Conservation (phyloP, 2,113 vertebrate genomes). For the Ivindomyrus marchei region DNA sequence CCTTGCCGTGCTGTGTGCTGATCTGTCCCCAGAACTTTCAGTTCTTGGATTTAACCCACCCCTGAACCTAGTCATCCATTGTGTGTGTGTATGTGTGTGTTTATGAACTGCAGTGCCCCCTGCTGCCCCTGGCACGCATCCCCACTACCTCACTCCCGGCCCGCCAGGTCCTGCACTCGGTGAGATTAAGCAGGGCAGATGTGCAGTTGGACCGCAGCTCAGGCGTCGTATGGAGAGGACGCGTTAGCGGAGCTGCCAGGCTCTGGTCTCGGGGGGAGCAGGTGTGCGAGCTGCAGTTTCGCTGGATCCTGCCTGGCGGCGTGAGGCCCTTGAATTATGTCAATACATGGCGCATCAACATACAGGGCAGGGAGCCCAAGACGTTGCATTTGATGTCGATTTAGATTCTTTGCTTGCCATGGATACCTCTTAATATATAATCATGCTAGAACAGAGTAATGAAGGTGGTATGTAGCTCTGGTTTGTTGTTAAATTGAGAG, state of each 20-base stretch:
- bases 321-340: background rate
- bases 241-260: background rate
- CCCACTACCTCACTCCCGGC: background rate
- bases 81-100: conserved; percentile 6
- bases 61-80: background rate
- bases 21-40: background rate
- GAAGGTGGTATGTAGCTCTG: background rate
- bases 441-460: background rate
- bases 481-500: background rate
- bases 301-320: background rate
- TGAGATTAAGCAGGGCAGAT: background rate
- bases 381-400: background rate
- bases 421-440: background rate
- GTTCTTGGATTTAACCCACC: conserved; percentile 12
- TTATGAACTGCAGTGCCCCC: background rate
- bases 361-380: background rate
- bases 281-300: background rate
- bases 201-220: background rate
- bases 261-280: background rate
- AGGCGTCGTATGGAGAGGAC: background rate
- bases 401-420: background rate
- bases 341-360: background rate
- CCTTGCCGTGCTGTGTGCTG: background rate
- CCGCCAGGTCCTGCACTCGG: background rate
- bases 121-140: background rate